Evolutionary conservation across 2,113 vertebrate genomes (phyloP), one percentile per base, ranked within the genome.

Genomic region (Dipodomys merriami): DNA sequence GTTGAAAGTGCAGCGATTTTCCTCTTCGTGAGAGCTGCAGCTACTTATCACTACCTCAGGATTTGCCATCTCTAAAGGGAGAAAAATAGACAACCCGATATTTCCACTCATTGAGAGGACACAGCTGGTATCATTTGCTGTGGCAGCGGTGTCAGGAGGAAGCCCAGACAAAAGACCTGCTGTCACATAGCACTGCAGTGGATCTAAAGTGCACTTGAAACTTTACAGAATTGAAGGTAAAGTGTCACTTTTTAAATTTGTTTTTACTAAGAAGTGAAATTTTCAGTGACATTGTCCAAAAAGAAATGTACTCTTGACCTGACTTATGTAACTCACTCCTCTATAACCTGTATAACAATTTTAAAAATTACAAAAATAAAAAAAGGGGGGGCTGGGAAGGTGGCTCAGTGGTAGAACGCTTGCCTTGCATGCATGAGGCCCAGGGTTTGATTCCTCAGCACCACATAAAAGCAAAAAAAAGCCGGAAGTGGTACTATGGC

Each of bases 61-160:
- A 90, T 86, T 97, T 90, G 97, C 97, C 98, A 98, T 98, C 91
- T 96, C 98, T 98, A 94, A 60, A 91, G 91, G 35, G 15, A 79
- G 88, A 95, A 27, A 93, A 76, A 57, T 13, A 18, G 12, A 57
- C 53, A 53, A 22, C 86, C 3, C 25, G 39, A 33, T 16, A 29
- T 46, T 39, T 83, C 16, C 79, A 77, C 71, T 88, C 57, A 77
- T 15, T 4, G 57, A 23, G 1, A 68, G 91, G 65, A 13, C n/a
- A 77, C 46, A 60, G 16, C 13, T 57, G 49, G 10, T 33, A 64
- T 25, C 87, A 79, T 79, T 85, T 39, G 23, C 27, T 69, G 27
- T 3, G 74, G 20, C 11, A 20, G 30, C 46, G 20, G 1, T 35
- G 15, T 57, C 8, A 18, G 39, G 46, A 92, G 20, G 57, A 67